Evolutionary conservation across 2,888 invertebrate species (phyloP).

Genomic region (Fragum fragum): DNA sequence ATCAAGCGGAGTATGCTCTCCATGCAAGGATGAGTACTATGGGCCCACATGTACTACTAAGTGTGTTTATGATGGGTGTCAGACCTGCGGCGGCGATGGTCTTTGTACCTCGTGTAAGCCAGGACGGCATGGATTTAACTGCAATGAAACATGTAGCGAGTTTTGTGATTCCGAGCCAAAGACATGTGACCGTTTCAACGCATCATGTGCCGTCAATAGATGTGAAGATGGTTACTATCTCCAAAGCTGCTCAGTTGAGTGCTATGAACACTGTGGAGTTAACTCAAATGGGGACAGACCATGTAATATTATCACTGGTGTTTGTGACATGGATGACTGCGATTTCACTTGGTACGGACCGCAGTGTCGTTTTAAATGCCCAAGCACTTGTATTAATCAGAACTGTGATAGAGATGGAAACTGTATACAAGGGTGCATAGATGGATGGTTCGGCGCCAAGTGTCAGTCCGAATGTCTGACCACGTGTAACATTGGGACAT

Average conservation of each 20-base stretch:
- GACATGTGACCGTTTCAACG: constrained; percentile 35
- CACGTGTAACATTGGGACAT: constrained; percentile 53
- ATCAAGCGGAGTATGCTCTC: constrained; percentile 34
- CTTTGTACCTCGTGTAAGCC: constrained; percentile 49
- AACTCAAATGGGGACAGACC: constrained; percentile 17
- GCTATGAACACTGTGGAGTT: constrained; percentile 45
- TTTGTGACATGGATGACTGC: constrained; percentile 42
- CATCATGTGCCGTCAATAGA: constrained; percentile 18
- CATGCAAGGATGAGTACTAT: constrained; percentile 53
- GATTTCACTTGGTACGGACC: constrained; percentile 50
- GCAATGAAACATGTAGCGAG: constrained; percentile 42
- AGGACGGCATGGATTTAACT: constrained; percentile 38
- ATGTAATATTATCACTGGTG: constrained; percentile 46
- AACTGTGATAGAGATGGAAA: constrained; percentile 51
- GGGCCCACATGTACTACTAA: constrained; percentile 29
- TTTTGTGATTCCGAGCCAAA: constrained; percentile 27
- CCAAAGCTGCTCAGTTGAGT: constrained; percentile 26
- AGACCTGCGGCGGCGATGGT: constrained; percentile 48
- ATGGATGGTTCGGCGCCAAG: constrained; percentile 43
- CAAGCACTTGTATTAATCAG: constrained; percentile 35
- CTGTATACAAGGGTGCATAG: constrained; percentile 45
- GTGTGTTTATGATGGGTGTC: constrained; percentile 43
- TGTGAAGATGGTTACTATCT: constrained; percentile 48
- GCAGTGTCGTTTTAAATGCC: constrained; percentile 37
- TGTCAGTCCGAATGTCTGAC: constrained; percentile 38